These are phyloP conservation scores for Bubalus kerabau DNA, from an alignment of 2,113 vertebrate genomes.

Conservation along the genomic window DNA sequence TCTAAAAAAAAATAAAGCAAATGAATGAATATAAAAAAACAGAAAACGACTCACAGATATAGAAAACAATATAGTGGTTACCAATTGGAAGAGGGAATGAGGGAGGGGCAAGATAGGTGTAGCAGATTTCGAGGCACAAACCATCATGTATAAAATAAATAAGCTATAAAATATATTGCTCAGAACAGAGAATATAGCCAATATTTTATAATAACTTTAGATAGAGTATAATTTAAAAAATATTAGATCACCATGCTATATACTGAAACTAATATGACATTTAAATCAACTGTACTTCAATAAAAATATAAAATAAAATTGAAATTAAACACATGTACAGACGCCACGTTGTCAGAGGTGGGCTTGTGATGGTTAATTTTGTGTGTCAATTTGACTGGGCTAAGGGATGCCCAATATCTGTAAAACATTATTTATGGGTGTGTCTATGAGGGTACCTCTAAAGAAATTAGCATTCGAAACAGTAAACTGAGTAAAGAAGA, in stretches of 20 bases:
- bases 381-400: background rate
- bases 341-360: background rate
- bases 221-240: background rate
- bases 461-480: background rate
- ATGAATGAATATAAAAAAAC: background rate
- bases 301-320: background rate
- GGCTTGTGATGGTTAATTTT: background rate
- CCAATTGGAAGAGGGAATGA: accelerated
- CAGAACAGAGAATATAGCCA: background rate
- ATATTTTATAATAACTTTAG: background rate
- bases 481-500: background rate
- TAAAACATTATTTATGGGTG: background rate
- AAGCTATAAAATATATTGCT: background rate
- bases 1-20: background rate
- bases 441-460: background rate
- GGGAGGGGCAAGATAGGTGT: background rate
- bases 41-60: background rate
- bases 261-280: background rate
- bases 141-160: background rate
- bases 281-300: background rate
- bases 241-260: background rate
- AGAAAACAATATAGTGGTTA: background rate
- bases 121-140: background rate
- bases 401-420: background rate
- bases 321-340: background rate